These are phyloP conservation scores for Lithobius niger DNA, from an alignment of 1,140 invertebrate species.

Conservation along the genomic window DNA sequence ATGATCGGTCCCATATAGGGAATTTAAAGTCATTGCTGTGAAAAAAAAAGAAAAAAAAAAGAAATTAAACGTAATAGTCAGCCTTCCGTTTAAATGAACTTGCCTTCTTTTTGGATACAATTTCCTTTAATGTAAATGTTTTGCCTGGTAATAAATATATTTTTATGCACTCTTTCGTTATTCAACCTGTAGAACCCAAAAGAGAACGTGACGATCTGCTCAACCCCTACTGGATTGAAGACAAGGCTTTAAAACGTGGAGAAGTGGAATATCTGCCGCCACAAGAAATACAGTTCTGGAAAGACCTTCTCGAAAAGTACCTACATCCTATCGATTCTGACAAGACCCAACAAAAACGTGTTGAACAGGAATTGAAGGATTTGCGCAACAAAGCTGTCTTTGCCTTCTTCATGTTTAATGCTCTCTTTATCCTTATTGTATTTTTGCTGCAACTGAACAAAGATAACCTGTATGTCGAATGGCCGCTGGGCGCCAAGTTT, in stretches of 20 bases:
- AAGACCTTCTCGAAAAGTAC: constrained; percentile 84
- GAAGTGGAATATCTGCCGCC: constrained; percentile 72
- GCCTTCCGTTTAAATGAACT: no score
- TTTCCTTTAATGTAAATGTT: no score
- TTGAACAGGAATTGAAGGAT: constrained; percentile 77
- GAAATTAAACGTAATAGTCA: no score
- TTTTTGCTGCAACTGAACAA: constrained; percentile 94
- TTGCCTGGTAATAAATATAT: no score
- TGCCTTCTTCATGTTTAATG: constrained; percentile 95
- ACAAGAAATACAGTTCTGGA: constrained; percentile 81
- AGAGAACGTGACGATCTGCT: constrained; percentile 65
- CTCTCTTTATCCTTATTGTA: constrained; percentile 93
- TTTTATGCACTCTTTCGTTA: background rate
- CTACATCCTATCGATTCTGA: constrained; percentile 86
- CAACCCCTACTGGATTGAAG: constrained; percentile 90
- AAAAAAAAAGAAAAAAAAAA: no score
- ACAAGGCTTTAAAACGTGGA: constrained; percentile 74
- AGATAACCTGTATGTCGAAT: constrained; percentile 81
- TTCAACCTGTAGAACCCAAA: constrained; percentile 28
- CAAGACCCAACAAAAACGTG: constrained; percentile 76
- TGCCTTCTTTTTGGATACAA: no score
- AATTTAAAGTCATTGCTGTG: no score
- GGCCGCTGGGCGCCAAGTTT: constrained; percentile 83
- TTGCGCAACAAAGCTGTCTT: constrained; percentile 87
- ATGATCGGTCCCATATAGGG: no score